Evolutionary conservation across 2,113 vertebrate genomes (phyloP), one percentile per base, ranked within the genome.

Genomic region (Perognathus longimembris): DNA sequence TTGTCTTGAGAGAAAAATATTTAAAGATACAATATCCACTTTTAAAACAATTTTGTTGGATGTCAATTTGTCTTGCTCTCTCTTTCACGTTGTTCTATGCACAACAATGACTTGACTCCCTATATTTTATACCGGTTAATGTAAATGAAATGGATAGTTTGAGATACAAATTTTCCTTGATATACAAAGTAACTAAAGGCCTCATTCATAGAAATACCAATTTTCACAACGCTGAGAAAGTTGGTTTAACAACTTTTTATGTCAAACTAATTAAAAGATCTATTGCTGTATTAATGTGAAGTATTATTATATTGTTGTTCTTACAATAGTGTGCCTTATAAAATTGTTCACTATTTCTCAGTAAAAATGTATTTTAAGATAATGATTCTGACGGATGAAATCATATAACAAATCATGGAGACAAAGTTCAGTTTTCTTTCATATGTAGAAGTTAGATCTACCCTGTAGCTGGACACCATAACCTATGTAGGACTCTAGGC

Each of bases 1-100:
- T 18, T 22, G 17, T 18, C 45, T 69, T 73, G 63, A 83, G 91
- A 78, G 70, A 89, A 88, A 95, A 90, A 85, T 74, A 90, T 78
- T 92, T 69, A 90, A 90, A 95, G 40, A 4, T 3, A 6, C 64
- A 95, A 67, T 71, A 71, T 34, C 8, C 7, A 15, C 14, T 54
- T 91, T 73, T 40, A 73, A 94, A 83, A 12, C 26, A 89, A 34
- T 64, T 83, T 75, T 70, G 14, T 75, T 81, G 22, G 6, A 38
- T 54, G 7, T 54, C 28, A 74, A 0, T 76, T 89, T 2, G 66
- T 74, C 15, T 11, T n/a, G 2, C 3, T 20, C 85, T 84, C 85
- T 84, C 45, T 59, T 21, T 38, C 21, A 66, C 4, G 40, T n/a
- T 86, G 6, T 4, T 67, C 3, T 70, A 12, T 81, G 15, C 24